Evolutionary conservation across 2,797 vertebrate genomes (phyloP).

Genomic region (Vespertilio murinus): DNA sequence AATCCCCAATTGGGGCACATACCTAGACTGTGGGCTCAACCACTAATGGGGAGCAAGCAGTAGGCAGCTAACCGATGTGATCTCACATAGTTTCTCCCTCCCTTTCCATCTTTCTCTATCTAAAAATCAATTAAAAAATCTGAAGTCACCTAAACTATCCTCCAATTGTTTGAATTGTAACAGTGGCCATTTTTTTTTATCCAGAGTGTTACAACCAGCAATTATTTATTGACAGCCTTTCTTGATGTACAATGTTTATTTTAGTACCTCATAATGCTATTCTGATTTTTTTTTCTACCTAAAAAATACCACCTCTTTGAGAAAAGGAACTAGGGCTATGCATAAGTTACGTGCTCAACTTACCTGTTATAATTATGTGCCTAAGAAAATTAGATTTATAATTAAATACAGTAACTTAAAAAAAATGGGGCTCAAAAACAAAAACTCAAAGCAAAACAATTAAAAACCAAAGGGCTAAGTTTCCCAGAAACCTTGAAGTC

Average conservation of each 20-base stretch:
- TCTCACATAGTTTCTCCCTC: neutral
- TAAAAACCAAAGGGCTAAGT: neutral
- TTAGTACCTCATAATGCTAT: neutral
- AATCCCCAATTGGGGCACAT: neutral
- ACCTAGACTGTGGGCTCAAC: neutral
- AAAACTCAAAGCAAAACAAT: slow-evolving; percentile 21
- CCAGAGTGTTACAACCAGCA: neutral
- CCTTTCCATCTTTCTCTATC: neutral
- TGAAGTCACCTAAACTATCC: neutral
- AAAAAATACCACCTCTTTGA: slow-evolving; percentile 24
- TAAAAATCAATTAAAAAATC: neutral
- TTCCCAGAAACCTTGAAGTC: slow-evolving; percentile 36
- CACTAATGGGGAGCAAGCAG: too few species aligned
- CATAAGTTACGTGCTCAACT: neutral
- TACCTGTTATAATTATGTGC: neutral
- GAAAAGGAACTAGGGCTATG: neutral
- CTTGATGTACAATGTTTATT: slow-evolving; percentile 7
- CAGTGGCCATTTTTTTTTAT: slow-evolving; percentile 16
- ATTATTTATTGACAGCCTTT: neutral
- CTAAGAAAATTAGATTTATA: slow-evolving; percentile 43
- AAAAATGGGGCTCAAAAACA: neutral
- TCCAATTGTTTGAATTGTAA: neutral
- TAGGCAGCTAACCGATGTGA: neutral
- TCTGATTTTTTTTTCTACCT: slow-evolving; percentile 12
- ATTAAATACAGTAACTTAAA: slow-evolving; percentile 24